Conservation (phyloP, 2,888 invertebrate species). For the Parochlus steinenii region DNA sequence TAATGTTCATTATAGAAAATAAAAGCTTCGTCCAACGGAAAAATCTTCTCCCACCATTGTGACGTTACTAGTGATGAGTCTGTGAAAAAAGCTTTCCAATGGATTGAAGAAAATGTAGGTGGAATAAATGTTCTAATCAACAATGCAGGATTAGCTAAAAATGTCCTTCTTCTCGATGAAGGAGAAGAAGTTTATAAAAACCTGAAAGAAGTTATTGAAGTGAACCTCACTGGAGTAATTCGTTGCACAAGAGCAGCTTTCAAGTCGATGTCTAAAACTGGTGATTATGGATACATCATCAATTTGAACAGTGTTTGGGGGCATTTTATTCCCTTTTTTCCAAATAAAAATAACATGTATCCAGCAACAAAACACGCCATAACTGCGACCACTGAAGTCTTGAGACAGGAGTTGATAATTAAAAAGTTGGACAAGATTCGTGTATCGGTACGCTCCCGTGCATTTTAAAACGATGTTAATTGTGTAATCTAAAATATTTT, state of each 20-base stretch:
- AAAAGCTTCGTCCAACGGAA: too few species aligned
- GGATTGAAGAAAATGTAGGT: slow-evolving; percentile 6
- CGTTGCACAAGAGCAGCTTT: slow-evolving; percentile 4
- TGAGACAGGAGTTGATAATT: too few species aligned
- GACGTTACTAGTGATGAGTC: slow-evolving; percentile 3
- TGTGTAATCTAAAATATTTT: too few species aligned
- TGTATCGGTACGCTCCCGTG: too few species aligned
- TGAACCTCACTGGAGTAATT: slow-evolving; percentile 4
- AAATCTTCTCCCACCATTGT: not conserved
- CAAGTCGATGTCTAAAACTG: slow-evolving; percentile 6
- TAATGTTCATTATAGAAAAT: slow-evolving; percentile 1
- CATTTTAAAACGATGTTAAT: too few species aligned
- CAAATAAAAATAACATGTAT: too few species aligned
- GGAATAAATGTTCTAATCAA: slow-evolving; percentile 5
- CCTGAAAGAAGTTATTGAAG: slow-evolving; percentile 1
- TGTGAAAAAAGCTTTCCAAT: slow-evolving; percentile 1
- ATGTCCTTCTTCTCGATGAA: not conserved
- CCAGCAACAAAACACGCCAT: too few species aligned
- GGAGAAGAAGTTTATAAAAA: slow-evolving; percentile 1
- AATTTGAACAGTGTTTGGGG: too few species aligned
- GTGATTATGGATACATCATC: too few species aligned
- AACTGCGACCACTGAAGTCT: too few species aligned
- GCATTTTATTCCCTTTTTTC: too few species aligned
- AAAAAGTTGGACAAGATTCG: too few species aligned
- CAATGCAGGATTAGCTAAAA: slow-evolving; percentile 1